Base-by-base conservation (phyloP, 2,113 vertebrate species). In the Anser cygnoides region DNA sequence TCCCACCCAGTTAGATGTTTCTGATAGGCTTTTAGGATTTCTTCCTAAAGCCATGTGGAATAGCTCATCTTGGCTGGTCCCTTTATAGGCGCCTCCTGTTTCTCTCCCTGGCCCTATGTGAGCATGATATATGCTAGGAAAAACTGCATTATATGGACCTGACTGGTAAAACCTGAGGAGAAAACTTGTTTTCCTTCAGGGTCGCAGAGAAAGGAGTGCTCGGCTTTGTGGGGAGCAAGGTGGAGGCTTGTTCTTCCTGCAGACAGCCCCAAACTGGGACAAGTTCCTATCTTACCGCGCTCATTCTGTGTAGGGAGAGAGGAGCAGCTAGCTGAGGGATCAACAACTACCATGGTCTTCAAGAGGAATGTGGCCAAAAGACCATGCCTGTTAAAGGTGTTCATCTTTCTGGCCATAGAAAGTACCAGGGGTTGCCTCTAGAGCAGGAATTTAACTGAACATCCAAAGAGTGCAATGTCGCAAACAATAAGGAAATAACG, bases 361-460 rank as follows among this genome's bases (percentile, higher is more conserved):
- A 29, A 23, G 11, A 28, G 18, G 6, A 15, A 37, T 0, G 2
- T 26, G 50, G 52, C 31, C 21, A 39, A 31, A 54, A 20, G 8
- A 21, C 29, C 28, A 14, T 20, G 57, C 3, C 14, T 3, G 4
- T 13, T 29, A 50, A 58, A 44, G 35, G 26, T 9, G 5, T 7
- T 0, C 14, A 3, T 17, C 11, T 31, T 29, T 39, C 25, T 50
- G 35, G 21, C 31, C 12, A 0, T 23, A 21, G 5, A 21, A 31
- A 66, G 29, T 55, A 39, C 13, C 3, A 6, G n/a, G 44, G 25
- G 52, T 35, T 73, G 9, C 28, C n/a, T 78, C 2, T 21, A 23
- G 46, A 67, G 59, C 11, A 13, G 46, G 31, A 54, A 37, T 25
- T 49, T 9, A 28, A 28, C 3, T 50, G 46, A 63, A n/a, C 26